Conservation (phyloP, 2,888 invertebrate species). For the Nymphalis urticae region DNA sequence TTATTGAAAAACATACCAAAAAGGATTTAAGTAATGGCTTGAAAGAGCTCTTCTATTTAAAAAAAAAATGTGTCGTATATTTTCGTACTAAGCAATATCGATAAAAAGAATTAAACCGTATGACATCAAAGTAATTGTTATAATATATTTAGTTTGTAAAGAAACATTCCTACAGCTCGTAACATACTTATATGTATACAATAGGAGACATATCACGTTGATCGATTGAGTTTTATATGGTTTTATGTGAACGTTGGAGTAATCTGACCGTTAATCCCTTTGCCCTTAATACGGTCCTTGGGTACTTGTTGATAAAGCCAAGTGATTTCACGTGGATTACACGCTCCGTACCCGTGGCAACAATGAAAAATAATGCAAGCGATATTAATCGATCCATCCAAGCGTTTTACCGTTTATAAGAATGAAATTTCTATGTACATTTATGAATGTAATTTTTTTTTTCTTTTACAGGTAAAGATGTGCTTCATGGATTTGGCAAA, state of each 20-base stretch:
- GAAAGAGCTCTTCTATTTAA: too few species aligned
- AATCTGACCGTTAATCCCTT: conserved; percentile 45
- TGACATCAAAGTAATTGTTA: too few species aligned
- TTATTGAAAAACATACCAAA: too few species aligned
- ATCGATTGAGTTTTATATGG: conserved; percentile 12
- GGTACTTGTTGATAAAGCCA: conserved; percentile 46
- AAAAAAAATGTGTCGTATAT: too few species aligned
- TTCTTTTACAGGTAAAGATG: conserved; percentile 38
- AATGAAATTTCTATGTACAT: conserved; percentile 10
- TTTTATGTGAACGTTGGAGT: conserved; percentile 39
- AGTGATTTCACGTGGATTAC: conserved; percentile 50
- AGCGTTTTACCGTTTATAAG: neutral
- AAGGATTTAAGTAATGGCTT: too few species aligned
- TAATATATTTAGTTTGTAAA: too few species aligned
- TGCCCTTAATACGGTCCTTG: conserved; percentile 48
- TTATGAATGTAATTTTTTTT: conserved; percentile 14
- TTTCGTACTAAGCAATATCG: too few species aligned
- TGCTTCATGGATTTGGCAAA: conserved; percentile 7
- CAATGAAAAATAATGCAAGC: conserved; percentile 3
- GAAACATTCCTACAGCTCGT: too few species aligned
- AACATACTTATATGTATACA: neutral
- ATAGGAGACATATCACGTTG: neutral
- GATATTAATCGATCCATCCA: neutral
- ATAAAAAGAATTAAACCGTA: too few species aligned
- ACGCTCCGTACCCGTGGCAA: neutral